Percentiles rank a stretch among this genome's conserved stretches.
These are phyloP conservation scores for Hydropsyche betteni DNA, from an alignment of 2,888 invertebrate species.

Conservation along the genomic window DNA sequence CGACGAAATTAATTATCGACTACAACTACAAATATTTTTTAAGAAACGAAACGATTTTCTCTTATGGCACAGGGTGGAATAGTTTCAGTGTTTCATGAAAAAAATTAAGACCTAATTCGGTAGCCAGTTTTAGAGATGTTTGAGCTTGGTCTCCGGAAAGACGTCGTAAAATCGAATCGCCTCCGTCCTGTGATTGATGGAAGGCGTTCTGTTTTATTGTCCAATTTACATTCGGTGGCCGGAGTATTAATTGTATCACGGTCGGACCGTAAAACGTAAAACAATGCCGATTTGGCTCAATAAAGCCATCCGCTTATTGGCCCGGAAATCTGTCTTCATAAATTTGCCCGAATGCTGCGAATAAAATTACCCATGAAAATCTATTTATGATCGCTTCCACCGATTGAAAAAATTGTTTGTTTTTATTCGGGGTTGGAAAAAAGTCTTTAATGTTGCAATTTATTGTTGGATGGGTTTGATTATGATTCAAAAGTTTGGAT, in stretches of 20 bases:
- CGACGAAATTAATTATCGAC: no score
- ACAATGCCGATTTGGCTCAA: slow-evolving; percentile 32
- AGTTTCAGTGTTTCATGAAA: no score
- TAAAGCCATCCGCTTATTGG: slow-evolving; percentile 29
- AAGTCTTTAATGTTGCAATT: neutral
- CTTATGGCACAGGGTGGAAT: no score
- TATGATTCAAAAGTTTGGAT: no score
- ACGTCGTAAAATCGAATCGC: slow-evolving; percentile 24
- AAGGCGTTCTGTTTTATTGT: slow-evolving; percentile 21
- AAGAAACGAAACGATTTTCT: no score
- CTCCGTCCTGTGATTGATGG: slow-evolving; percentile 18
- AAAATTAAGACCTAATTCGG: neutral
- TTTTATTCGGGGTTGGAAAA: neutral
- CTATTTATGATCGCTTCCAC: slow-evolving; percentile 1
- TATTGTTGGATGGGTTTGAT: no score
- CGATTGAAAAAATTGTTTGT: no score
- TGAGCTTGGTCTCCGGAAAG: neutral
- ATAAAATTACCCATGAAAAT: slow-evolving; percentile 27
- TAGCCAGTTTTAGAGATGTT: neutral
- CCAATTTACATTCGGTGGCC: slow-evolving; percentile 28
- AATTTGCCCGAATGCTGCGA: slow-evolving; percentile 3
- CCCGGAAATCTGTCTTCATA: slow-evolving; percentile 30
- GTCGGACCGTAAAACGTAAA: slow-evolving; percentile 12
- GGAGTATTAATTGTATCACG: slow-evolving; percentile 9
- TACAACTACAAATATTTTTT: no score